Base-by-base conservation (phyloP, 2,888 invertebrate genomes). In the Tachina lurida region DNA sequence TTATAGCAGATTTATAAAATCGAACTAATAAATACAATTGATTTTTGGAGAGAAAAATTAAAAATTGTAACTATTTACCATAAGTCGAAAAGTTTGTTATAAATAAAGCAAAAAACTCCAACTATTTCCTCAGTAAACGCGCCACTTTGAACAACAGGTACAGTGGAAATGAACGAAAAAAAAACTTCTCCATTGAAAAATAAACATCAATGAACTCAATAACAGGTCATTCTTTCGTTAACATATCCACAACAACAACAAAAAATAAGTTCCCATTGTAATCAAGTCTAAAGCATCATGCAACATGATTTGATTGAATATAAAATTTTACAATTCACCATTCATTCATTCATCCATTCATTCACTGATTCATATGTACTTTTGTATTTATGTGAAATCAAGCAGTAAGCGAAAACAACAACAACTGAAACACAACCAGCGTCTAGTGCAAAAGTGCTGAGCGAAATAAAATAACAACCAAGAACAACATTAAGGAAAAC, bases 371-470 rank as follows among this genome's bases (percentile, higher is more conserved):
- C 73, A 74, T 74, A 9, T 31, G 52, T 52, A 39, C 62, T n/a
- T 54, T 2, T 17, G 17, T 52, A 31, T 31, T 31, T 31, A 31
- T 31, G 7, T 43, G 19, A 15, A 49, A 54, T 52, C 43, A 5
- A 52, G 22, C 74, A 17, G 52, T 60, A 62, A 54, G 45, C 5
- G n/a, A 13, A 65, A 62, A 71, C 56, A 45, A 31, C 31, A 31
- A 31, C 1, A 31, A 67, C 10, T 49, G 62, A 63, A 76, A 63
- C 8, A 62, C 62, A 82, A 31, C 52, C 62, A 62, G 49, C 39
- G 52, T 74, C 83, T 83, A 86, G 83, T 86, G 86, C 83, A 86
- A 83, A 82, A 86, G 76, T 79, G 79, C 71, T 68, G 79, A 82
- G 76, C 70, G 71, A 70, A 76, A 19, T 15, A 68, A 60, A 58